These are phyloP conservation scores for Sminthurinus aureus DNA, from an alignment of 2,888 invertebrate species.

Conservation along the genomic window DNA sequence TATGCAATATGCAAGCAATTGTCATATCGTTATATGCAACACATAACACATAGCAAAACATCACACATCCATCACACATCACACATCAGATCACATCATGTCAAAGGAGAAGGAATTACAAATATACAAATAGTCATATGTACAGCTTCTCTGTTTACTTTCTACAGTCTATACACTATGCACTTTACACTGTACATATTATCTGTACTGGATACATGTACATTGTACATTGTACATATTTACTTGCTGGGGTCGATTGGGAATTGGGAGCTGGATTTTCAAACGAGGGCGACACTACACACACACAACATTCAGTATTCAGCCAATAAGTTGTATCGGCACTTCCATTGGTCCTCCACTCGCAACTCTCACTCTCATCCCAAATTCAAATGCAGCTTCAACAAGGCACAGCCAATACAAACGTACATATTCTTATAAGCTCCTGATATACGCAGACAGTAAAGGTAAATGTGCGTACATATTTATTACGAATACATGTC, in stretches of 20 bases:
- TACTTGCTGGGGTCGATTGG: background rate
- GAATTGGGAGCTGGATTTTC: background rate
- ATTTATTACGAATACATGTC: no score
- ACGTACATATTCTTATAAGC: no score
- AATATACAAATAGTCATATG: no score
- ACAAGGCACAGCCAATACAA: background rate
- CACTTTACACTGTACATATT: no score
- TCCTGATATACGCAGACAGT: no score
- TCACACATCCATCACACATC: no score
- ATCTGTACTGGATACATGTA: background rate
- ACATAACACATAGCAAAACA: no score
- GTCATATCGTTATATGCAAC: background rate
- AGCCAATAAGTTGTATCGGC: conserved; percentile 5
- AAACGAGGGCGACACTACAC: conserved; percentile 3
- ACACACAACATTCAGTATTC: background rate
- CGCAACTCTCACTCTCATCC: background rate
- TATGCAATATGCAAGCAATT: background rate
- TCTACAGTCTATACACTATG: no score
- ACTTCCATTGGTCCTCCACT: background rate
- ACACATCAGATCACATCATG: no score
- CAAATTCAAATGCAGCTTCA: background rate
- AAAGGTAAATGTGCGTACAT: no score
- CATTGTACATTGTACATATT: background rate
- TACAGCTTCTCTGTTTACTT: no score
- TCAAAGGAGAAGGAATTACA: no score